Evolutionary conservation across 1,140 invertebrate species (phyloP).

Genomic region (Trachelipus rathkii): DNA sequence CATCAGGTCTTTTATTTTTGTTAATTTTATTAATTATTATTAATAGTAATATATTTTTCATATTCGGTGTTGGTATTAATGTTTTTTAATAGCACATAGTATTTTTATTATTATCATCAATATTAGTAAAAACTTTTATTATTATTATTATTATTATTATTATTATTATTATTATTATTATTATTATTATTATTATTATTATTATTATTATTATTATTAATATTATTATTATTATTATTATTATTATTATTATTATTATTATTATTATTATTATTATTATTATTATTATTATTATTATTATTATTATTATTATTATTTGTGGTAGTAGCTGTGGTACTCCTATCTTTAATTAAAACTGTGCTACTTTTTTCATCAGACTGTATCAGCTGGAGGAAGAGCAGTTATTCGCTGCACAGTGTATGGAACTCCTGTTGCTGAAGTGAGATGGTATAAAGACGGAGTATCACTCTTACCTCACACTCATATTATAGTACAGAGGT

Average conservation of each 20-base stretch:
- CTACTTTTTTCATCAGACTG: slow-evolving; percentile 23
- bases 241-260: slow-evolving; percentile 14
- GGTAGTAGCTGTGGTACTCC: too few relatives aligned
- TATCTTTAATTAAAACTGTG: neutral
- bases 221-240: too few relatives aligned
- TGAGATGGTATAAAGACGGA: slow-evolving; percentile 42
- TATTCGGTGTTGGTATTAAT: too few relatives aligned
- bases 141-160: too few relatives aligned
- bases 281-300: neutral
- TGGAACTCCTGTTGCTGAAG: slow-evolving; percentile 39
- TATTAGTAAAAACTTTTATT: too few relatives aligned
- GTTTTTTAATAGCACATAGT: too few relatives aligned
- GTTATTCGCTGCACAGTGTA: slow-evolving; percentile 30
- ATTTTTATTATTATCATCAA: too few relatives aligned
- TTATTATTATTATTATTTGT: too few relatives aligned
- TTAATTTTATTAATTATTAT: neutral
- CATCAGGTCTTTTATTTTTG: slow-evolving; percentile 17
- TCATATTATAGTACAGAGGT: slow-evolving; percentile 34
- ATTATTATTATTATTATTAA: neutral
- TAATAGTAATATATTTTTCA: too few relatives aligned
- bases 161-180: too few relatives aligned
- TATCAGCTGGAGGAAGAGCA: slow-evolving; percentile 31
- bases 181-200: neutral
- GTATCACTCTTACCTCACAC: slow-evolving; percentile 16
- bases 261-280: neutral